Conservation (phyloP, 2,888 invertebrate genomes). For the Schizaphis graminum region DNA sequence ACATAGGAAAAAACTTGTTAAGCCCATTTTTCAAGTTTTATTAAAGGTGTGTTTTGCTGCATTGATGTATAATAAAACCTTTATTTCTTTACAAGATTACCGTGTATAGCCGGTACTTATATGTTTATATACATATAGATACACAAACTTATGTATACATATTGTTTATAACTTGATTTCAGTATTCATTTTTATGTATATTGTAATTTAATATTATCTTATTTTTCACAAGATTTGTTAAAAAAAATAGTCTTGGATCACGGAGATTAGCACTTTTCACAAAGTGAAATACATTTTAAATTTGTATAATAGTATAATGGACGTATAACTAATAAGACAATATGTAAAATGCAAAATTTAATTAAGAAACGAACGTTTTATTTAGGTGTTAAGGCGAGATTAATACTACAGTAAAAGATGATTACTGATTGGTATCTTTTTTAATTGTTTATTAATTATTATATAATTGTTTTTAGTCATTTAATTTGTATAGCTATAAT, state of each 20-base stretch:
- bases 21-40: slow-evolving; percentile 56
- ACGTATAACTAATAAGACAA: too few relatives aligned
- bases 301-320: background rate
- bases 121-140: background rate
- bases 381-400: background rate
- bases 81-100: slow-evolving; percentile 48
- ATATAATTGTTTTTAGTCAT: background rate
- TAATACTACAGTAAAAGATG: background rate
- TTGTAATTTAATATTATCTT: background rate
- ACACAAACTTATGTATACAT: background rate
- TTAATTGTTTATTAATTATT: background rate
- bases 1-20: slow-evolving; percentile 41
- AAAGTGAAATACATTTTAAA: background rate
- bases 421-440: background rate
- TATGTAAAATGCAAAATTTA: too few relatives aligned
- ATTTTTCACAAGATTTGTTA: background rate
- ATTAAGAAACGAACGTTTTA: background rate
- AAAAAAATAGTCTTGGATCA: background rate
- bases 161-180: background rate
- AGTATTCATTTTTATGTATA: background rate
- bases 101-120: background rate
- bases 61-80: slow-evolving; percentile 55
- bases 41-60: slow-evolving; percentile 49
- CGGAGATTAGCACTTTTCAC: background rate
- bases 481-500: background rate